Evolutionary conservation across 2,888 invertebrate genomes (phyloP), one percentile per base, ranked within the genome.

Genomic region (Pelosia muscerda): DNA sequence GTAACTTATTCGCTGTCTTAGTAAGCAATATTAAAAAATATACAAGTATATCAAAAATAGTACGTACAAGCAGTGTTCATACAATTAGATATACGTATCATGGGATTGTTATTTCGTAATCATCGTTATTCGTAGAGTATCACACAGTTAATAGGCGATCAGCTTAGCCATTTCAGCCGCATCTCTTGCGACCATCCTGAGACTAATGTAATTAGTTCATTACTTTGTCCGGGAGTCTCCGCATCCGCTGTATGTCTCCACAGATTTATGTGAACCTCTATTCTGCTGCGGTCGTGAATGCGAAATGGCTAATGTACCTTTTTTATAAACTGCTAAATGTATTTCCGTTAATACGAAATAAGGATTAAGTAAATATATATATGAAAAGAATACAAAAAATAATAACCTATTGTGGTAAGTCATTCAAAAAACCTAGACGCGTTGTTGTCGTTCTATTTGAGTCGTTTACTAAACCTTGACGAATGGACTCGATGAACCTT

Each of bases 131-230:
- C 82, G 78, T 75, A 70, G 74, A 81, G 80, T 85, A 84, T 87
- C 83, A 85, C 77, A 83, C 82, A 77, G 83, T 82, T 89, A 87
- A 89, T 88, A 86, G 87, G 77, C 83, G 79, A 81, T 81, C 81
- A 84, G 86, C 86, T 88, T 85, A 88, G 83, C 86, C 85, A 84
- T 88, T 90, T 90, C 81, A 89, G 85, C 85, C 86, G 85, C 86
- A 84, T 88, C 86, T 85, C 85, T 82, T 76, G 82, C 82, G 83
- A 82, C 81, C 81, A 85, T 84, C 84, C 83, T 84, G 86, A 86
- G 84, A 86, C 89, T 93, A 93, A 94, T 93, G 92, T 93, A 91
- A 93, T 94, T 93, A 92, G 91, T 91, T 92, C 91, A 92, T 93
- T 93, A 93, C 92, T 92, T 90, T 88, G 87, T 89, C 88, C 88